phyloP scores from a whole-genome alignment of 2,113 vertebrate genomes.

The Rhinolophus ferrumequinum region DNA sequence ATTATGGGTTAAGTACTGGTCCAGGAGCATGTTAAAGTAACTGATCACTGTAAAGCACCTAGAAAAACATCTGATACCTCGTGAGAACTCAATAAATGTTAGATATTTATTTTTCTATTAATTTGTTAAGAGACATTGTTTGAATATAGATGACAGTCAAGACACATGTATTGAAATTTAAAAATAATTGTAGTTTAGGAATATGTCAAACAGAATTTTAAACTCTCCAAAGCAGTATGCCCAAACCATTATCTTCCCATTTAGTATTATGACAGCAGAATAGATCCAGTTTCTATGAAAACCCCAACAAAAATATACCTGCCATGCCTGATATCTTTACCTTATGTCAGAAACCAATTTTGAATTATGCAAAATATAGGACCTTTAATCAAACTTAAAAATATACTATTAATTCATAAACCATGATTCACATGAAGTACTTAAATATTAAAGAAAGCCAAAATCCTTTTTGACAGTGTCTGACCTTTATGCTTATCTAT shows the following conservation, averaged over 20 bases:
- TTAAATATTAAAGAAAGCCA: slow-evolving; percentile 86
- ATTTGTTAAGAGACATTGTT: not conserved
- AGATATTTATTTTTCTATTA: not conserved
- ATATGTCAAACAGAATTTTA: not conserved
- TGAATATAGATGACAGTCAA: not conserved
- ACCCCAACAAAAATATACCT: slow-evolving; percentile 37
- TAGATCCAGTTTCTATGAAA: not conserved
- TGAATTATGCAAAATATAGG: slow-evolving; percentile 70
- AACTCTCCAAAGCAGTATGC: not conserved
- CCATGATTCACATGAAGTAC: slow-evolving; percentile 78
- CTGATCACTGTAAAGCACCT: not conserved
- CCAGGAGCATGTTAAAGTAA: not conserved
- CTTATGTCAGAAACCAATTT: slow-evolving; percentile 69
- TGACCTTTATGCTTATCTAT: slow-evolving; percentile 89
- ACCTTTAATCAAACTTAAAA: slow-evolving; percentile 78
- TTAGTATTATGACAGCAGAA: not conserved
- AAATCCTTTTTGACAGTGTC: slow-evolving; percentile 85
- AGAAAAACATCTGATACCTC: not conserved
- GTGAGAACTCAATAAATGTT: not conserved
- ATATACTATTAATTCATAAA: slow-evolving; percentile 80
- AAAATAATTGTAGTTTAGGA: slow-evolving; percentile 21
- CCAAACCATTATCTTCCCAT: not conserved
- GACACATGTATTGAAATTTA: not conserved
- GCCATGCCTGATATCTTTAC: slow-evolving; percentile 16
- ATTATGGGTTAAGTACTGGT: not conserved